A percentile compares a stretch with the other conserved stretches of the same genome.
phyloP scores from a whole-genome alignment of 1,140 invertebrate species.

The Holotrichia oblita region DNA sequence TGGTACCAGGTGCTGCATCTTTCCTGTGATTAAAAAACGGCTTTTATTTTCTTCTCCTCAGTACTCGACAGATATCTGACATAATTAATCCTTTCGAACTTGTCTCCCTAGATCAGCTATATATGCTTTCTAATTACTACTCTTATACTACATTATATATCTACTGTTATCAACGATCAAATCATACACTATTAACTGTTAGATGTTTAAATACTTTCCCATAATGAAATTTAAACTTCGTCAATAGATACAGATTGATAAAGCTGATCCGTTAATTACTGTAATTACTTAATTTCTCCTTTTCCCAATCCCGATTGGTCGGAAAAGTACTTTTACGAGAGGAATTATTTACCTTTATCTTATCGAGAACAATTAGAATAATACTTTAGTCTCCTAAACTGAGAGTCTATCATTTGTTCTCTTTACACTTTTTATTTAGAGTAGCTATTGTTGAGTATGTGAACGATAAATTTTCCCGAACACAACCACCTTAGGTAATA shows the following conservation, averaged over 20 bases:
- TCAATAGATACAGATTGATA: background rate
- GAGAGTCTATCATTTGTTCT: background rate
- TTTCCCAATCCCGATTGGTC: background rate
- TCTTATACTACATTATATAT: background rate
- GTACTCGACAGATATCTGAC: no score
- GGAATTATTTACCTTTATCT: background rate
- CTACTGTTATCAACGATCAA: background rate
- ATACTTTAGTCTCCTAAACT: background rate
- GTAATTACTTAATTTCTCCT: background rate
- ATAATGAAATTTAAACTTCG: background rate
- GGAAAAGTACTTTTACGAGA: background rate
- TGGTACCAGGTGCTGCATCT: no score
- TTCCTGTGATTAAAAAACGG: no score
- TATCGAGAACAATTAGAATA: background rate
- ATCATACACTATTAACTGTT: background rate
- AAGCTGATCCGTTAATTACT: background rate
- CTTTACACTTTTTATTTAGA: background rate
- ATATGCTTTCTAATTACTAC: background rate
- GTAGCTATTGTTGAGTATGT: background rate
- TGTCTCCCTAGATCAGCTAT: no score
- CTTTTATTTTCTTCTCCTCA: no score
- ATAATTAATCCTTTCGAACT: no score
- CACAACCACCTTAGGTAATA: background rate
- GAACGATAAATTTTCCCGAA: slow-evolving; percentile 2
- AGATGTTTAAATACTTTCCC: background rate